phyloP scores from a whole-genome alignment of 1,140 invertebrate species.

The Dinoponera quadriceps region DNA sequence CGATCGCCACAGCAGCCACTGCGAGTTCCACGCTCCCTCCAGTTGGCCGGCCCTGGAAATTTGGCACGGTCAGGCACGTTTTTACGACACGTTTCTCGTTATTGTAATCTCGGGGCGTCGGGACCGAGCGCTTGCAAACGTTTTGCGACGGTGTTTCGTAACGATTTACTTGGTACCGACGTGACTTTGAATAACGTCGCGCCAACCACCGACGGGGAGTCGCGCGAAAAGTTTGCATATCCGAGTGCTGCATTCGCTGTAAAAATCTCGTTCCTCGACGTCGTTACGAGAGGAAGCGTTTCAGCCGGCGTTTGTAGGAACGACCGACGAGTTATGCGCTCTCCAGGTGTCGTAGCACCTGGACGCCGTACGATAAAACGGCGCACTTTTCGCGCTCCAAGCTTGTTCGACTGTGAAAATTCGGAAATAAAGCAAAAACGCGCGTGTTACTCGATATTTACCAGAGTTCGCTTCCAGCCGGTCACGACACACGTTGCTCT shows the following conservation, averaged over 20 bases:
- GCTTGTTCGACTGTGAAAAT: conserved; percentile 2
- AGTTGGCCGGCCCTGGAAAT: conserved; percentile 72
- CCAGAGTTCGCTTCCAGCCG: conserved; percentile 86
- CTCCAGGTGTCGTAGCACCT: conserved; percentile 8
- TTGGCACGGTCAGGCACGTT: conserved; percentile 54
- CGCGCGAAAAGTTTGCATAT: conserved; percentile 40
- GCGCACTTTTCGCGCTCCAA: neutral
- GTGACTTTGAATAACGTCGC: conserved; percentile 51
- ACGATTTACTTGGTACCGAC: conserved; percentile 43
- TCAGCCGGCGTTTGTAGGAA: neutral
- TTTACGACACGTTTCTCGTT: conserved; percentile 62
- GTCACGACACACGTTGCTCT: conserved; percentile 82
- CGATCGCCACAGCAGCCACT: conserved; percentile 79
- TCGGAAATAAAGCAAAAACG: conserved; percentile 7
- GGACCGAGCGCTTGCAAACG: conserved; percentile 5
- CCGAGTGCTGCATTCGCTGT: conserved; percentile 20
- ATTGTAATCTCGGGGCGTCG: conserved; percentile 18
- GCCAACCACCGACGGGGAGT: conserved; percentile 13
- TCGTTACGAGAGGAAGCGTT: neutral
- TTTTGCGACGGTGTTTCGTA: conserved; percentile 43
- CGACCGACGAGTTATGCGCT: neutral
- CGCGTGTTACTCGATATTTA: conserved; percentile 52
- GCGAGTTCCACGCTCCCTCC: conserved; percentile 80
- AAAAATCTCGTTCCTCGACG: conserved; percentile 24
- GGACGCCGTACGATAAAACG: conserved; percentile 22